phyloP scores from a whole-genome alignment of 1,140 invertebrate genomes.

The Pantala flavescens region DNA sequence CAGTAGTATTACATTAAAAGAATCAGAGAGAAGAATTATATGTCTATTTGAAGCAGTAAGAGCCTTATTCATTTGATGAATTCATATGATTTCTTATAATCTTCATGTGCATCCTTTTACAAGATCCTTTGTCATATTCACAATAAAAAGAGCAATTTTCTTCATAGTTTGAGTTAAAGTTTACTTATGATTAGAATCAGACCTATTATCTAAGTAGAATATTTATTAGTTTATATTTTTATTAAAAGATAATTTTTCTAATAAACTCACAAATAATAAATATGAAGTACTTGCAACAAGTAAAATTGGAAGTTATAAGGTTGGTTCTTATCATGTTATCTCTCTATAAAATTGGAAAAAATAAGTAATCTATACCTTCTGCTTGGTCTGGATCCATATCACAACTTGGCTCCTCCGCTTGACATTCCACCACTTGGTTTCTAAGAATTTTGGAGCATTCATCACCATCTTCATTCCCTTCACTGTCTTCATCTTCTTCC shows the following conservation, averaged over 20 bases:
- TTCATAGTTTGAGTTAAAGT: not conserved
- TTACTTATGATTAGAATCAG: not conserved
- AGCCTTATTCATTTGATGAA: not conserved
- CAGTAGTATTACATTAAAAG: not conserved
- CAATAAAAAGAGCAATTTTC: not conserved
- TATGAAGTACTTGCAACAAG: too few species aligned
- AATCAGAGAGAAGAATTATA: not conserved
- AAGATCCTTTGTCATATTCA: not conserved
- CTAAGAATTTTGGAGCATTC: not conserved
- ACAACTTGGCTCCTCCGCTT: slow-evolving; percentile 49
- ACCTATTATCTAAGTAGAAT: too few species aligned
- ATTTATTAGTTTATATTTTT: too few species aligned
- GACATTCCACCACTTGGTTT: not conserved
- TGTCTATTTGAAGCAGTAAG: not conserved
- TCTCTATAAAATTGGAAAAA: too few species aligned
- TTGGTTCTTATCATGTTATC: too few species aligned
- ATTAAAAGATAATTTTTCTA: too few species aligned
- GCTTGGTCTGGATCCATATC: slow-evolving; percentile 57
- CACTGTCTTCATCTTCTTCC: not conserved
- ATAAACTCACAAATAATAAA: too few species aligned
- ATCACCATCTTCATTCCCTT: not conserved
- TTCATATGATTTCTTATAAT: too few species aligned
- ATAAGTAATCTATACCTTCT: slow-evolving; percentile 51
- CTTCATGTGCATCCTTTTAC: not conserved
- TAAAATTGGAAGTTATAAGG: too few species aligned